These are phyloP conservation scores for Lophotriccus pileatus DNA, from an alignment of 2,797 vertebrate genomes.

Conservation along the genomic window DNA sequence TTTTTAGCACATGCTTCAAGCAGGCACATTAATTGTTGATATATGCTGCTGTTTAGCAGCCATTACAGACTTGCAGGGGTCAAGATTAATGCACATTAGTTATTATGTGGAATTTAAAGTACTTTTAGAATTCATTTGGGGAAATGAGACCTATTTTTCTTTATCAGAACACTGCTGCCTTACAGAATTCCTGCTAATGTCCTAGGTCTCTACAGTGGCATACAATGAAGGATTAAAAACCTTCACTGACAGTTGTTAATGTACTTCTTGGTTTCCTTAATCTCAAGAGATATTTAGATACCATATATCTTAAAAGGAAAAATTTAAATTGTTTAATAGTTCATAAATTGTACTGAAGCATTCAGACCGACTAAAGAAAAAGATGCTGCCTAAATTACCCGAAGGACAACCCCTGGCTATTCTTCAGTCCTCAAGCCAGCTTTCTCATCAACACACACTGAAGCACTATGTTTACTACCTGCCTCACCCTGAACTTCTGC, in stretches of 20 bases:
- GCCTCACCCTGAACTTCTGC: not conserved
- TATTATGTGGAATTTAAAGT: not conserved
- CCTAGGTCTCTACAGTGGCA: not conserved
- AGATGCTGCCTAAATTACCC: not conserved
- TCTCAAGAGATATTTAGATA: not conserved
- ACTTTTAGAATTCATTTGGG: constrained; percentile 33
- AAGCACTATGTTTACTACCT: not conserved
- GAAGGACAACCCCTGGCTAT: not conserved
- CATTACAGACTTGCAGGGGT: not conserved
- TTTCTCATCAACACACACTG: not conserved
- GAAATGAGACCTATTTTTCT: not conserved
- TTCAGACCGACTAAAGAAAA: not conserved
- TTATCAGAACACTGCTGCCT: not conserved
- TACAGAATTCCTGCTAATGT: not conserved
- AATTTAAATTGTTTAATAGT: not conserved
- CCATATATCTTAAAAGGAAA: not conserved
- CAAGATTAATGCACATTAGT: constrained; percentile 10
- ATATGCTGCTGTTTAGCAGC: not conserved
- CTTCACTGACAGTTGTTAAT: not conserved
- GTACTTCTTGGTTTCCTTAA: not conserved
- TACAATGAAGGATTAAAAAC: not conserved
- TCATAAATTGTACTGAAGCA: not conserved
- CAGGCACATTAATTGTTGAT: not conserved
- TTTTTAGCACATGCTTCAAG: not conserved
- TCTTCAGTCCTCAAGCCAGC: not conserved